Percentiles rank a stretch among this genome's conserved stretches.
Conservation (phyloP, 2,113 vertebrate species). For the chimpanzee (Pan troglodytes) region DNA sequence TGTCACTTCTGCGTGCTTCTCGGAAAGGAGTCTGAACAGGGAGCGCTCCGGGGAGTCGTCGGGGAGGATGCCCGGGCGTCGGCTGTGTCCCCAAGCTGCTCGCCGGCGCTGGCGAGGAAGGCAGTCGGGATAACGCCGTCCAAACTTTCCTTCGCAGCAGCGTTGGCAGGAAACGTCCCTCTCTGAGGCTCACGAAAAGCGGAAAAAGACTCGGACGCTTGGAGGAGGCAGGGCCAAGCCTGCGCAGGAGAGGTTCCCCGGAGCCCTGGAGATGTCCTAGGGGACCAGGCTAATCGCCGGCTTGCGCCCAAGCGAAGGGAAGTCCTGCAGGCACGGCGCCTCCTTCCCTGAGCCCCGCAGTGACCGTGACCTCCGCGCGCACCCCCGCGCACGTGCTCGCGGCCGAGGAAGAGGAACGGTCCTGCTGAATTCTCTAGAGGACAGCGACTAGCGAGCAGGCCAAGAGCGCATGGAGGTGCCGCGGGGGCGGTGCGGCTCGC, state of each 20-base stretch:
- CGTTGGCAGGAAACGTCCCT: not conserved
- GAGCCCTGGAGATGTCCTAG: not conserved
- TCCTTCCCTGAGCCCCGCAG: not conserved
- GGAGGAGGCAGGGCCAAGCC: not conserved
- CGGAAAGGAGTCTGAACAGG: not conserved
- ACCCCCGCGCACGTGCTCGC: not conserved
- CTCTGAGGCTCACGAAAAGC: not conserved
- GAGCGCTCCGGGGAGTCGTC: not conserved
- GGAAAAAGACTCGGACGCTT: not conserved
- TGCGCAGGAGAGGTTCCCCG: not conserved
- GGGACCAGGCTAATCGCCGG: not conserved
- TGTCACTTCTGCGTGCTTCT: not conserved
- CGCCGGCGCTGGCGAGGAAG: not conserved
- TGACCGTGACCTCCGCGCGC: not conserved
- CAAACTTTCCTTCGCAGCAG: conserved; percentile 64
- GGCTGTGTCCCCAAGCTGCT: not conserved
- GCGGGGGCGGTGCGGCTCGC: conserved; percentile 40
- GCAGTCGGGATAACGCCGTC: not conserved
- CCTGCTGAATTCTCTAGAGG: not conserved
- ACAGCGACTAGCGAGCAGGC: not conserved
- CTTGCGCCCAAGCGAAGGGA: not conserved
- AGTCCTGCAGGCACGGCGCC: not conserved
- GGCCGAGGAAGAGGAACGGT: not conserved
- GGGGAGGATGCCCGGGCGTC: conserved; percentile 28
- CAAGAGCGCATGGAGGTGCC: conserved; percentile 43